Conservation (phyloP, 2,888 invertebrate genomes). For the Microchrysa polita region DNA sequence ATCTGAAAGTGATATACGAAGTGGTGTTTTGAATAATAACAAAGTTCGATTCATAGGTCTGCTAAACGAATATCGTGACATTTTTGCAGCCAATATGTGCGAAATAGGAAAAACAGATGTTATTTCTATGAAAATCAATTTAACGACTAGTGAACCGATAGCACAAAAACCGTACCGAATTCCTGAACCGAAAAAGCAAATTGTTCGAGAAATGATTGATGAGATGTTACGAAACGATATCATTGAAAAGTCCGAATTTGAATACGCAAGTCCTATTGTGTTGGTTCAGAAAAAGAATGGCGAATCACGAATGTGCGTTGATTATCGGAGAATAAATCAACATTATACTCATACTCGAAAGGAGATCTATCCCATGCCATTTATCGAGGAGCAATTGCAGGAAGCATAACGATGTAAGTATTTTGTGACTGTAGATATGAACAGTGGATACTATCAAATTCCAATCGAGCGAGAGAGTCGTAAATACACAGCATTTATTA, state of each 20-base stretch:
- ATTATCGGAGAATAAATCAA: conserved; percentile 46
- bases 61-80: too few relatives aligned
- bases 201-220: neutral
- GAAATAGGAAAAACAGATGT: too few relatives aligned
- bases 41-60: too few relatives aligned
- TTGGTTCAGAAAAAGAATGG: conserved; percentile 30
- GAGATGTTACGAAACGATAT: neutral
- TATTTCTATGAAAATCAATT: neutral
- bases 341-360: conserved; percentile 48
- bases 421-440: conserved; percentile 57
- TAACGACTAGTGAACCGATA: neutral
- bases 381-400: conserved; percentile 59
- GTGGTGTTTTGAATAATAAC: too few relatives aligned
- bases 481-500: conserved; percentile 59
- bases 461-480: conserved; percentile 56
- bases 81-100: too few relatives aligned
- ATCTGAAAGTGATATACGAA: too few relatives aligned
- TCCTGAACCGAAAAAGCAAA: neutral
- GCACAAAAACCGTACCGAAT: neutral
- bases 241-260: neutral
- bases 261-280: conserved; percentile 32
- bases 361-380: conserved; percentile 49
- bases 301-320: conserved; percentile 47
- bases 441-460: conserved; percentile 58
- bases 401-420: conserved; percentile 53